Evolutionary conservation across 2,888 invertebrate species (phyloP), one percentile per base, ranked within the genome.

Genomic region (Pammene aurita): DNA sequence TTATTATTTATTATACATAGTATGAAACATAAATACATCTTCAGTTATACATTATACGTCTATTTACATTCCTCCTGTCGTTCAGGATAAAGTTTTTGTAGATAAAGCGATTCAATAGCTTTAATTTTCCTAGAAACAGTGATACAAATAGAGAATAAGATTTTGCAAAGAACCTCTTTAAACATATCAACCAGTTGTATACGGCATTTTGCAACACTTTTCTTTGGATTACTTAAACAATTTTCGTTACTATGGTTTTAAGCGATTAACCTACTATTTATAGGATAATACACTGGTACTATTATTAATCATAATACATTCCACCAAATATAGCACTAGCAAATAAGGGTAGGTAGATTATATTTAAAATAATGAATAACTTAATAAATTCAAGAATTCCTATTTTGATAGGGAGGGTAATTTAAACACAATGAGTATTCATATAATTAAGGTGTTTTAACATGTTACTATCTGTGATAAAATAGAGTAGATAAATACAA

Each of bases 11-110:
- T 84, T 82, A 84, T 84, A 87, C 82, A 85, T 80, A 82, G 80
- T 89, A 87, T 81, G 85, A 88, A 89, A 90, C 86, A 89, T 88
- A 88, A 87, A 90, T 87, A 89, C 83, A 84, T 87, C 81, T 86
- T 75, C 80, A 84, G 81, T 80, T 83, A 82, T 79, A 84, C 80
- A 81, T 78, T 76, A 74, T 77, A 81, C 73, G 72, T 76, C 74
- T 87, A 86, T 87, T 78, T 89, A 89, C 87, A 89, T 75, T 52
- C 26, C 44, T 60, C 26, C n/a, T 50, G 10, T 38, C 41, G 4
- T 50, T 34, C 61, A 61, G 61, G 38, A 48, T n/a, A 35, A 41
- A n/a, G 34, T 13, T 41, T 62, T 52, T 18, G 62, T 50, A 50
- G 26, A 50, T 50, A 34, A 61, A 60, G 18, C 50, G n/a, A 41